phyloP scores from a whole-genome alignment of 1,140 invertebrate genomes.

The Cylas formicarius region DNA sequence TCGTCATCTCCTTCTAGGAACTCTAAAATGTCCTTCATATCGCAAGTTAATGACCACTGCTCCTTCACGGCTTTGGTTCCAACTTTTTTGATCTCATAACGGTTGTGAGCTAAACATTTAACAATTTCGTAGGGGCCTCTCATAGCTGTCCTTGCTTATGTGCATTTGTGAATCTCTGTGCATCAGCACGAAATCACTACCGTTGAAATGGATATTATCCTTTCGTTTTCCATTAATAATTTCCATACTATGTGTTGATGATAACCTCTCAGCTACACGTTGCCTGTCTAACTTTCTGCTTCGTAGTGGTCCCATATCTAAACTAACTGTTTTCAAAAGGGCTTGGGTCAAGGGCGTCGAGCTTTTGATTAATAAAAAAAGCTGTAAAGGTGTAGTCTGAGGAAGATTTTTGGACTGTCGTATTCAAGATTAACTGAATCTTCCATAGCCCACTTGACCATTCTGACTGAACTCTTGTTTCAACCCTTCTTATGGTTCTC shows the following conservation, averaged over 20 bases:
- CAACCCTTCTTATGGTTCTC: constrained; percentile 25
- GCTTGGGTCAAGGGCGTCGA: constrained; percentile 2
- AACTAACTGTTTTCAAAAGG: background rate
- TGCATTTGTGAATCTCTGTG: constrained; percentile 4
- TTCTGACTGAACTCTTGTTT: constrained; percentile 11
- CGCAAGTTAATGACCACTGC: too few species aligned
- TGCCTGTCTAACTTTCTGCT: constrained; percentile 3
- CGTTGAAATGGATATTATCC: background rate
- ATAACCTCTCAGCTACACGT: constrained; percentile 4
- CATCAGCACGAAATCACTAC: constrained; percentile 2
- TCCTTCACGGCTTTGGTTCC: too few species aligned
- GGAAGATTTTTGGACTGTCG: constrained; percentile 16
- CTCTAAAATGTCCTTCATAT: too few species aligned
- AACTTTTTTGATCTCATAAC: too few species aligned
- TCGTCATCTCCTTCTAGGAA: too few species aligned
- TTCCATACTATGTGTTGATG: background rate
- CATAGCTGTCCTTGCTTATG: background rate
- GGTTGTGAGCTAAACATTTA: too few species aligned
- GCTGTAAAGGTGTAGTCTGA: constrained; percentile 23
- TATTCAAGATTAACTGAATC: constrained; percentile 17
- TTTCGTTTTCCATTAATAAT: constrained; percentile 2
- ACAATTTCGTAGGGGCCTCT: too few species aligned
- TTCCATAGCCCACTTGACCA: constrained; percentile 14
- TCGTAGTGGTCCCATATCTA: background rate
- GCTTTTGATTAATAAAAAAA: too few species aligned